Conservation (phyloP, 1,140 invertebrate genomes). For the Diuraphis noxia region DNA sequence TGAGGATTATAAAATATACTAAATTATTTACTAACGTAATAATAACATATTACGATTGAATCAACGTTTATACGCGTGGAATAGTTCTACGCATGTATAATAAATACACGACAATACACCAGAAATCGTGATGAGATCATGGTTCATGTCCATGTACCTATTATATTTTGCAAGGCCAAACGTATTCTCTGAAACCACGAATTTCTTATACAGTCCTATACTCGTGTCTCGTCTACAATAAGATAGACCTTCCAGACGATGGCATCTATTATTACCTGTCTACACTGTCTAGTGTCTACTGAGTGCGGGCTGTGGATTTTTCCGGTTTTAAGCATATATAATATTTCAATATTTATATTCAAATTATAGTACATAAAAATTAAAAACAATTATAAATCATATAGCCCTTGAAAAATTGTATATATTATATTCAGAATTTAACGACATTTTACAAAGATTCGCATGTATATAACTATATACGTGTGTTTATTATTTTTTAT, state of each 20-base stretch:
- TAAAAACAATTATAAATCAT: not conserved
- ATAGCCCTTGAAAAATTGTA: not conserved
- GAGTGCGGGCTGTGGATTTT: not conserved
- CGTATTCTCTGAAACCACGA: not conserved
- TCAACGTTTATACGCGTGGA: not conserved
- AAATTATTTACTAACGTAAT: not conserved
- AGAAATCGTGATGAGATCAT: not conserved
- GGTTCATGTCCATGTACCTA: not conserved
- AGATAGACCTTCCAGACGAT: not conserved
- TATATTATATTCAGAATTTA: not conserved
- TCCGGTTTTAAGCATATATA: not conserved
- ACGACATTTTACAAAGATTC: too few species aligned
- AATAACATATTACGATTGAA: not conserved
- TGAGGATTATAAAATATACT: not conserved
- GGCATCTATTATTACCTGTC: too few species aligned
- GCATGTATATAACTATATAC: too few species aligned
- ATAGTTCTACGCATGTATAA: not conserved
- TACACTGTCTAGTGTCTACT: not conserved
- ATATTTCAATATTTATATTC: not conserved
- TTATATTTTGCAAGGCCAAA: not conserved
- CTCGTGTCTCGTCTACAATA: not conserved
- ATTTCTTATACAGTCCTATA: not conserved
- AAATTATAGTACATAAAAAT: too few species aligned
- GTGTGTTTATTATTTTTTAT: too few species aligned
- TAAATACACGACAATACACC: not conserved